phyloP scores from a whole-genome alignment of 2,888 invertebrate species.

The Pristionchus maxplancki region DNA sequence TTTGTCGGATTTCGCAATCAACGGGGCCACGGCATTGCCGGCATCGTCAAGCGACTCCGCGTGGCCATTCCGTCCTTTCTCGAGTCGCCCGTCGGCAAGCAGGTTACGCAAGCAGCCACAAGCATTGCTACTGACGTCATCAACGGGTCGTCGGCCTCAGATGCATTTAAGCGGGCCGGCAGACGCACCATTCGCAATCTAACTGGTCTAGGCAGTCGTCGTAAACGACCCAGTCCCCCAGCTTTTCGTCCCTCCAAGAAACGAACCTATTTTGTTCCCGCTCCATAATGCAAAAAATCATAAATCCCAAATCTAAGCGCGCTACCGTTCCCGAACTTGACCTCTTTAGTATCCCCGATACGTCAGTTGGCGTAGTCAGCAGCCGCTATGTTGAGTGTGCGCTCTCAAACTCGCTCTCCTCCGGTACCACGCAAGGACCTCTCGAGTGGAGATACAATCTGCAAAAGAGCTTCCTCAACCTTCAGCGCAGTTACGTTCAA shows the following conservation, averaged over 20 bases:
- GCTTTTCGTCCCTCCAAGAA: background rate
- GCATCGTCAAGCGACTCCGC: background rate
- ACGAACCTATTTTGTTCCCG: background rate
- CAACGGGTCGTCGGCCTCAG: background rate
- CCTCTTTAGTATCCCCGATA: conserved; percentile 42
- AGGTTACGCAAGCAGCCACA: background rate
- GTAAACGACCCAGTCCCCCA: background rate
- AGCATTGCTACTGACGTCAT: background rate
- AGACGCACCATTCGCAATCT: background rate
- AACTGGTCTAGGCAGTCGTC: background rate
- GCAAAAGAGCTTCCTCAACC: background rate
- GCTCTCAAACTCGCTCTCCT: background rate
- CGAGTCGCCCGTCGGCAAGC: background rate
- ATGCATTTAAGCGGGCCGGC: conserved; percentile 1
- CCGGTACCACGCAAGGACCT: background rate
- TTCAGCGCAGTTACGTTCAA: background rate
- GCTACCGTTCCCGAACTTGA: conserved; percentile 41
- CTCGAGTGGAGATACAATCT: conserved; percentile 5
- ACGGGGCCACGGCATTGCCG: background rate
- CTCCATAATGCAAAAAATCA: conserved; percentile 14
- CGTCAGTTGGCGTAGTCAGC: conserved; percentile 16
- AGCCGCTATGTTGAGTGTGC: conserved; percentile 20
- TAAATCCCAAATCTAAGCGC: background rate
- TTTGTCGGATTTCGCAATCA: background rate
- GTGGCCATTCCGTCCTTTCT: background rate